Percentiles rank a stretch among this genome's conserved stretches.
Conservation (phyloP, 2,797 vertebrate species). For the Anguilla obscura region DNA sequence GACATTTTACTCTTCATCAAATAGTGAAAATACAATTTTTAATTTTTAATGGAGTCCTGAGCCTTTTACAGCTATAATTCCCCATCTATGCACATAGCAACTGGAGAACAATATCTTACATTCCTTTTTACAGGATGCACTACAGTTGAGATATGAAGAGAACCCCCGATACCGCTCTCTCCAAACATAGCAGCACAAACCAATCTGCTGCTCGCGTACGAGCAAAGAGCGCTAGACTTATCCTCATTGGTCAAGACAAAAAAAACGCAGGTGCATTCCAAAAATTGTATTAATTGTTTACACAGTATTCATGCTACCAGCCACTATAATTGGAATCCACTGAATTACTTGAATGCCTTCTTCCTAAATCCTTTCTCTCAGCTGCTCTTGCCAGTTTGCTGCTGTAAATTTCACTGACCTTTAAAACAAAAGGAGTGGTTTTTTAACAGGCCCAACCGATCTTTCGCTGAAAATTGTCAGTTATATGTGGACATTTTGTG, state of each 20-base stretch:
- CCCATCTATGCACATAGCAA: not conserved
- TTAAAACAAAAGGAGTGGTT: not conserved
- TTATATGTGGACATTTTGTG: too few relatives aligned
- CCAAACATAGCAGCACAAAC: not conserved
- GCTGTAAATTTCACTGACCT: not conserved
- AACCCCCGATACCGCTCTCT: not conserved
- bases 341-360: not conserved
- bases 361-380: not conserved
- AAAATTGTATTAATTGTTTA: not conserved
- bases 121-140: not conserved
- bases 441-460: not conserved
- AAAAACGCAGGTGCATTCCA: not conserved
- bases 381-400: not conserved
- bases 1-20: too few relatives aligned
- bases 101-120: not conserved
- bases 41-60: not conserved
- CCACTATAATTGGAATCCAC: not conserved
- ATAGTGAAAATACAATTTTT: not conserved
- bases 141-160: not conserved
- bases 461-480: not conserved
- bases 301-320: not conserved
- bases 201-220: not conserved
- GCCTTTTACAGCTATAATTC: not conserved
- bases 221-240: not conserved
- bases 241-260: not conserved